Conservation (phyloP, 2,113 vertebrate genomes). For the Tychaedon coryphoeus region DNA sequence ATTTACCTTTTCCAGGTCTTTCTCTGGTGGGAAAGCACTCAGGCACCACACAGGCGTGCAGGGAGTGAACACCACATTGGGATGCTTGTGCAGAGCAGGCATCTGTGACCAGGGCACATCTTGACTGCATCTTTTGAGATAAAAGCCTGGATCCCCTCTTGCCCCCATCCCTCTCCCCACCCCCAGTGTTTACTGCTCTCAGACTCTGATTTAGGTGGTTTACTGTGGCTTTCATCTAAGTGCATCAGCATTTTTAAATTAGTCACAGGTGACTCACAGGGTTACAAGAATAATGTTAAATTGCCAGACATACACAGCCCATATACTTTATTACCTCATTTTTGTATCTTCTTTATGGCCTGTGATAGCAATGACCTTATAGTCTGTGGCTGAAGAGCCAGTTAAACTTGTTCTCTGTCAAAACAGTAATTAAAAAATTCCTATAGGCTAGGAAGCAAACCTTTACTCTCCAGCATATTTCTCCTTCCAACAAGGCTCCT, state of each 20-base stretch:
- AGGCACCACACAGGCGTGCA: fast-evolving
- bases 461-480: constrained; percentile 9
- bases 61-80: not conserved
- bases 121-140: constrained; percentile 38
- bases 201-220: constrained; percentile 45
- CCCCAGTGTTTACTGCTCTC: constrained; percentile 46
- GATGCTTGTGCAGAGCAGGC: not conserved
- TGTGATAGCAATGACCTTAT: constrained; percentile 68
- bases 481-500: not conserved
- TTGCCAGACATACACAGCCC: constrained; percentile 58
- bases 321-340: constrained; percentile 66
- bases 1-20: not conserved
- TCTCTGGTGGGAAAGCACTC: not conserved
- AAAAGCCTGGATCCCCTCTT: constrained; percentile 14
- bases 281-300: constrained; percentile 65
- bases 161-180: not conserved
- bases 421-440: constrained; percentile 66
- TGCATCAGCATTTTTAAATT: constrained; percentile 68
- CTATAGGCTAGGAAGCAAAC: constrained; percentile 33
- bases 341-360: constrained; percentile 67
- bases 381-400: constrained; percentile 38
- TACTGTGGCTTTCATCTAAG: constrained; percentile 57
- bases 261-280: constrained; percentile 68
- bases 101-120: not conserved
- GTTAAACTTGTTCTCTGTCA: constrained; percentile 66